Base-by-base conservation (phyloP, 1,140 invertebrate species). In the Leptopilina boulardi region DNA sequence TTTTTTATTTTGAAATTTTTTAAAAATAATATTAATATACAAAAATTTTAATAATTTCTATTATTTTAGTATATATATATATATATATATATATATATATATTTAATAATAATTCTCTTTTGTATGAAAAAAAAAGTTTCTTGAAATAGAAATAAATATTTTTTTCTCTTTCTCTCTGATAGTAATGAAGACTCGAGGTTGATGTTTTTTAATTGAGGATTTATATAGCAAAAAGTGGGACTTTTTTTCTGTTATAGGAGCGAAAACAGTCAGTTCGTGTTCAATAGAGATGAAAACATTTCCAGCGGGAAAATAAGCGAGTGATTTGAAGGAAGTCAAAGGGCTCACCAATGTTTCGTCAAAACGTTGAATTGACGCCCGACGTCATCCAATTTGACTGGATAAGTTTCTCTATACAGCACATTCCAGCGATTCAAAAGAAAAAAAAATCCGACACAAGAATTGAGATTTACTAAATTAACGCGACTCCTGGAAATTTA, bases 171-270 rank as follows among this genome's bases (percentile, higher is more conserved):
- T 21, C 18, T 54, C 21, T 18, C 2, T 21, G 4, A 18, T 13
- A 30, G 13, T 30, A 30, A 15, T 30, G 13, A 30, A 66, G 23
- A 66, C 56, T 59, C 59, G 59, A 66, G 59, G 42, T 42, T 34
- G 44, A 71, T n/a, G 19, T 34, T 70, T 42, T 77, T 54, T 77
- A 47, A 10, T 75, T 38, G 42, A 75, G 19, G 41, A 78, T 72
- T 80, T 70, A 9, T 6, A 78, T 80, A 80, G 79, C 82, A 80
- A 80, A 74, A 78, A 21, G 15, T 77, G 73, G 30, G 70, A 73
- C n/a, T 59, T 81, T 79, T 80, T 76, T 86, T 87, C 19, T 88
- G 87, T 89, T 89, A 41, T 85, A 89, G 87, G 86, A 87, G 56
- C 82, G 80, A 75, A 88, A 87, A 70, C 82, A 82, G 70, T 80